phyloP scores from a whole-genome alignment of 2,797 vertebrate genomes.

The Peromyscus attwateri region DNA sequence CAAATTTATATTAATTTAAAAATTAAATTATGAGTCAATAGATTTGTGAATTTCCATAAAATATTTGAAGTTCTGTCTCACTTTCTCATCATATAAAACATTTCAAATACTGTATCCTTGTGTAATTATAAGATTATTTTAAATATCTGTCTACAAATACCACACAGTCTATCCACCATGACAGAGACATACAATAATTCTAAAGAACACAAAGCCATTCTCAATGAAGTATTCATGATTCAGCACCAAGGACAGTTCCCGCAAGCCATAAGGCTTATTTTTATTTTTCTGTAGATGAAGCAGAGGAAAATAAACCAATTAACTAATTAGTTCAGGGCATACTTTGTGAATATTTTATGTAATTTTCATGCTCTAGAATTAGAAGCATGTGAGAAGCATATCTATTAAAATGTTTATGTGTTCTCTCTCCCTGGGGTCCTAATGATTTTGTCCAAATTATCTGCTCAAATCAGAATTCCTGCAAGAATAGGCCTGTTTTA shows the following conservation, averaged over 20 bases:
- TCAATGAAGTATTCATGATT: neutral
- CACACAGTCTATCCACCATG: neutral
- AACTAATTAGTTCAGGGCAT: neutral
- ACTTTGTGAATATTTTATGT: neutral
- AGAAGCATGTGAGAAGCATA: neutral
- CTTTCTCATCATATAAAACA: neutral
- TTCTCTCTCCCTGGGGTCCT: neutral
- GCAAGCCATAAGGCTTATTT: neutral
- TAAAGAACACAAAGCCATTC: neutral
- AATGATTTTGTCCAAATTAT: neutral
- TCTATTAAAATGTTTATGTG: neutral
- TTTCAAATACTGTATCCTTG: neutral
- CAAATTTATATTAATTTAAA: neutral
- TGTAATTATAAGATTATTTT: neutral
- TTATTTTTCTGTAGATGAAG: neutral
- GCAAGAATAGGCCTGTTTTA: neutral
- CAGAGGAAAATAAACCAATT: neutral
- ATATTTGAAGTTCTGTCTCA: neutral
- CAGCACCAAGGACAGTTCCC: slow-evolving; percentile 34
- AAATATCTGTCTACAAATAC: neutral
- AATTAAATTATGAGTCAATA: neutral
- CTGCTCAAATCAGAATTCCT: neutral
- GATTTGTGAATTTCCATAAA: neutral
- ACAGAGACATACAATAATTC: neutral
- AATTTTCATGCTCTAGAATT: slow-evolving; percentile 14